Evolutionary conservation across 1,140 invertebrate species (phyloP).

Genomic region (Muscidifurax raptorellus): DNA sequence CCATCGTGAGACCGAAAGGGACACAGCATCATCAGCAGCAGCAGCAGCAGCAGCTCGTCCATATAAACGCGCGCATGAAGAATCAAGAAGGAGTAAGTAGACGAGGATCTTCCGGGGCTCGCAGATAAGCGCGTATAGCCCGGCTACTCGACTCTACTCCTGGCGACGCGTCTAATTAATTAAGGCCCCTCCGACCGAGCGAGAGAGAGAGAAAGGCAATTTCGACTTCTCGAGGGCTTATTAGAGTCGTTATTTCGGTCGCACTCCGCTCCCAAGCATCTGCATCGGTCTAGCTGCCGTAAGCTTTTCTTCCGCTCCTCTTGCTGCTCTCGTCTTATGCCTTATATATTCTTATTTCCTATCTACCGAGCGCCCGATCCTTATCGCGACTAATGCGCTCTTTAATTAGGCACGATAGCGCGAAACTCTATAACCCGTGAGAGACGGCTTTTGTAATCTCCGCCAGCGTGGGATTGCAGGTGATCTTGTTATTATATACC

Average conservation of each 20-base stretch:
- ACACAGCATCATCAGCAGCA: not conserved
- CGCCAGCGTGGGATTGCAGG: not conserved
- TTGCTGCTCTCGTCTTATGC: not conserved
- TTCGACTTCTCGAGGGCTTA: constrained; percentile 44
- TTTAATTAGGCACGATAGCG: constrained; percentile 27
- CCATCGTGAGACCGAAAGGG: not conserved
- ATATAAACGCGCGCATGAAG: not conserved
- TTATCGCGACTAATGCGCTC: constrained; percentile 31
- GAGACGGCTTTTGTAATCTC: not conserved
- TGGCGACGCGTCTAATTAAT: constrained; percentile 57
- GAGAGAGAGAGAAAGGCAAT: constrained; percentile 55
- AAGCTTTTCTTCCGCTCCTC: not conserved
- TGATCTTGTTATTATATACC: not conserved
- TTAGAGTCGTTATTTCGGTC: constrained; percentile 49
- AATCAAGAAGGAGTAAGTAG: not conserved
- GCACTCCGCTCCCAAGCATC: constrained; percentile 20
- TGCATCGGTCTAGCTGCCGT: constrained; percentile 12
- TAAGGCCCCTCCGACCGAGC: constrained; percentile 54
- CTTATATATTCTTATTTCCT: not conserved
- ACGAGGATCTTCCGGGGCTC: constrained; percentile 23
- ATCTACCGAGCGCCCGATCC: constrained; percentile 4
- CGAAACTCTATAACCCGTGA: constrained; percentile 9
- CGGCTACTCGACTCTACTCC: constrained; percentile 36
- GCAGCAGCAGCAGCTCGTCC: not conserved
- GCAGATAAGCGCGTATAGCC: constrained; percentile 36